A percentile compares a stretch with the other conserved stretches of the same genome.
phyloP scores from a whole-genome alignment of 2,113 vertebrate genomes.

The Tursiops truncatus region DNA sequence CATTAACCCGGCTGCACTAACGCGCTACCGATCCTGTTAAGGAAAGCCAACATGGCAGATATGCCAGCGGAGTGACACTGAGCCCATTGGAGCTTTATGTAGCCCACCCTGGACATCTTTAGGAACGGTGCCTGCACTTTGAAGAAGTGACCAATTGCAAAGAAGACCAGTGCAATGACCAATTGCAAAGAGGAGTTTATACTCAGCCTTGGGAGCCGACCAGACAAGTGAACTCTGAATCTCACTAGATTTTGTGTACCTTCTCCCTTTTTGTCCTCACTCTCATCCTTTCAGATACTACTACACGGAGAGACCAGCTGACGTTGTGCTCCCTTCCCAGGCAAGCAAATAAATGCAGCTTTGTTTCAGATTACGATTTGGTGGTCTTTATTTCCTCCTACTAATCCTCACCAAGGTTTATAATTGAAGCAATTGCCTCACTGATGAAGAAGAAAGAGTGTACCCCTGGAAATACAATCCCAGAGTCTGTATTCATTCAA shows the following conservation, averaged over 20 bases:
- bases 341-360: not conserved
- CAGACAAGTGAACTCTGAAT: not conserved
- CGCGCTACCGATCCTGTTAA: not conserved
- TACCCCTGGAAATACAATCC: not conserved
- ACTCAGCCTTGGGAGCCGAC: not conserved
- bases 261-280: not conserved
- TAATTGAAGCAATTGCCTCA: not conserved
- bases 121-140: not conserved
- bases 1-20: not conserved
- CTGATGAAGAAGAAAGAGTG: not conserved
- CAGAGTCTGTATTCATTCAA: not conserved
- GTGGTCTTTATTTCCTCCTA: not conserved
- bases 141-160: not conserved
- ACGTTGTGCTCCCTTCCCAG: not conserved
- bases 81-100: not conserved
- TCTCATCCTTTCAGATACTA: not conserved
- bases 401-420: not conserved
- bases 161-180: not conserved
- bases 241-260: not conserved
- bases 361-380: not conserved
- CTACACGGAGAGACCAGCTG: too few species aligned
- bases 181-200: not conserved
- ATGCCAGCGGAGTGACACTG: not conserved
- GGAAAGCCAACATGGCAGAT: not conserved
- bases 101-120: not conserved